These are phyloP conservation scores for Gallinago solitaria DNA, from an alignment of 2,797 vertebrate species.

Conservation along the genomic window DNA sequence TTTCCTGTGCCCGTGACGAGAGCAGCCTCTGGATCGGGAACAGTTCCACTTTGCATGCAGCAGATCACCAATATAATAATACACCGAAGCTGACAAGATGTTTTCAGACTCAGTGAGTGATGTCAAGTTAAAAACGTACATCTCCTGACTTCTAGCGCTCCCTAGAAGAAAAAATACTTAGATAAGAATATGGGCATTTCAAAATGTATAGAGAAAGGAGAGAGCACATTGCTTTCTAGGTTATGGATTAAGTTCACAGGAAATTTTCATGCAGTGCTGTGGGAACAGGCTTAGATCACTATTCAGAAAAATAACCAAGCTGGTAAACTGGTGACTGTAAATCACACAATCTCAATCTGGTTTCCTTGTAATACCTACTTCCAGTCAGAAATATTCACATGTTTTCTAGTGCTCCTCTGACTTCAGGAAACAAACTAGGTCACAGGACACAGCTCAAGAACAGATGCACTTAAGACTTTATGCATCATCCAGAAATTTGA, in stretches of 20 bases:
- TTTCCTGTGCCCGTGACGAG: slow-evolving; percentile 38
- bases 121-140: slow-evolving; percentile 92
- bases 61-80: slow-evolving; percentile 87
- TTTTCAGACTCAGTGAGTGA: slow-evolving; percentile 93
- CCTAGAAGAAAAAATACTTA: slow-evolving; percentile 73
- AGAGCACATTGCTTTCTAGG: accelerated
- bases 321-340: not conserved
- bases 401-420: not conserved
- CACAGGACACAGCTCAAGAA: not conserved
- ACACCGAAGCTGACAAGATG: slow-evolving; percentile 88
- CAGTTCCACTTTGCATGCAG: slow-evolving; percentile 71
- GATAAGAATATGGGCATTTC: not conserved
- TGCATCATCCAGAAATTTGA: not conserved
- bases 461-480: not conserved
- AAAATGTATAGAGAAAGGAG: not conserved
- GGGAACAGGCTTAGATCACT: not conserved
- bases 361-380: not conserved
- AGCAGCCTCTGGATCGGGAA: slow-evolving; percentile 66
- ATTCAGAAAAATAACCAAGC: not conserved
- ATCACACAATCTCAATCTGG: not conserved
- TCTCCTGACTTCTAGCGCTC: slow-evolving; percentile 76
- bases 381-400: not conserved
- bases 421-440: not conserved
- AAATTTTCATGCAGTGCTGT: not conserved
- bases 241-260: not conserved